Evolutionary conservation across 2,113 vertebrate genomes (phyloP).

Genomic region (Pleuronectes platessa): DNA sequence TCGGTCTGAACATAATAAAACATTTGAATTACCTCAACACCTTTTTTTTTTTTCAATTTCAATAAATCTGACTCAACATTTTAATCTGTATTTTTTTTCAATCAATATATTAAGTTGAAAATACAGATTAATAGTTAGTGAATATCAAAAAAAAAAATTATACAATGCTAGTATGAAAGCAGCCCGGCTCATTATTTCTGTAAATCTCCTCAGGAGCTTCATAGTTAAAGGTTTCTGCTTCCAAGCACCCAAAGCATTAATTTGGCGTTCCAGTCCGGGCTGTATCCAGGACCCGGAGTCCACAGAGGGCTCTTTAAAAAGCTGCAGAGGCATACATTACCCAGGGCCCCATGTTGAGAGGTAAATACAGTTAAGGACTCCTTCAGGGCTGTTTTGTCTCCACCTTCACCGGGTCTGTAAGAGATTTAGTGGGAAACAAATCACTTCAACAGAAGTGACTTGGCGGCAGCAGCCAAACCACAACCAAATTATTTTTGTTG

Average conservation of each 20-base stretch:
- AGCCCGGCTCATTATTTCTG: background rate
- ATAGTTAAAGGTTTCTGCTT: slow-evolving; percentile 34
- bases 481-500: slow-evolving; percentile 62
- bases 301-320: slow-evolving; percentile 49
- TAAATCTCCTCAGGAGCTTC: background rate
- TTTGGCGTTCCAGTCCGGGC: slow-evolving; percentile 48
- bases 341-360: slow-evolving; percentile 42
- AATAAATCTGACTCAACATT: too few species aligned
- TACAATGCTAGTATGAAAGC: background rate
- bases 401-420: slow-evolving; percentile 57
- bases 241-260: slow-evolving; percentile 44
- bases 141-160: too few species aligned
- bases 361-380: slow-evolving; percentile 69
- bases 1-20: too few species aligned
- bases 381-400: slow-evolving; percentile 54
- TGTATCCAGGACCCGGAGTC: slow-evolving; percentile 43
- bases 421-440: slow-evolving; percentile 66
- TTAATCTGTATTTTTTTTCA: too few species aligned
- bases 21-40: too few species aligned
- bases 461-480: slow-evolving; percentile 52
- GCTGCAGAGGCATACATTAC: slow-evolving; percentile 18
- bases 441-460: slow-evolving; percentile 68
- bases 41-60: too few species aligned
- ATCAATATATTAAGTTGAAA: too few species aligned
- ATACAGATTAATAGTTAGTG: too few species aligned